A percentile compares a stretch with the other conserved stretches of the same genome.
phyloP scores from a whole-genome alignment of 2,797 vertebrate genomes.

The Enteromius fasciolatus region DNA sequence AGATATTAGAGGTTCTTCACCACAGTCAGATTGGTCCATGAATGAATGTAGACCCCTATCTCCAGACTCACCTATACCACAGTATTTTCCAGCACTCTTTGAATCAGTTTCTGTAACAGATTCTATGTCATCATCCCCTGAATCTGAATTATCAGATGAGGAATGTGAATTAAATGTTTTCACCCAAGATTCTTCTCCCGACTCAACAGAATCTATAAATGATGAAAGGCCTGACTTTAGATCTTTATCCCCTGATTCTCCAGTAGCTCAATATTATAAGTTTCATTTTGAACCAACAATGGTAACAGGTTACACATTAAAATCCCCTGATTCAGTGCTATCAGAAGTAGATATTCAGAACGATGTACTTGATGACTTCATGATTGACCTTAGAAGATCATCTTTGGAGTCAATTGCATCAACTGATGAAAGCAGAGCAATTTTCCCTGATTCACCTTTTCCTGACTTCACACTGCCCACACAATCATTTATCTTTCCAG shows the following conservation, averaged over 20 bases:
- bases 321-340: slow-evolving; percentile 62
- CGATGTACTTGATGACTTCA: slow-evolving; percentile 9
- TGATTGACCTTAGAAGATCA: slow-evolving; percentile 46
- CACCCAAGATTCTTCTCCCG: slow-evolving; percentile 41
- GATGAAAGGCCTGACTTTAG: background rate
- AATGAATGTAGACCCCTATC: slow-evolving; percentile 65
- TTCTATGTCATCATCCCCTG: slow-evolving; percentile 60
- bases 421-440: slow-evolving; percentile 12
- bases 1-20: slow-evolving; percentile 66
- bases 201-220: slow-evolving; percentile 48
- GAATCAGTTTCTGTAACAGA: slow-evolving; percentile 28
- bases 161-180: slow-evolving; percentile 55
- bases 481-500: background rate
- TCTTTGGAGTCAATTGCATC: slow-evolving; percentile 51
- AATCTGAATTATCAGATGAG: slow-evolving; percentile 62
- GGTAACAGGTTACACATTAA: slow-evolving; percentile 44
- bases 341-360: slow-evolving; percentile 59
- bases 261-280: slow-evolving; percentile 30
- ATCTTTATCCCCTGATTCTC: slow-evolving; percentile 51
- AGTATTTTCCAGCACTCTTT: slow-evolving; percentile 21
- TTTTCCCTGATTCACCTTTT: slow-evolving; percentile 52
- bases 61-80: slow-evolving; percentile 59
- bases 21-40: slow-evolving; percentile 66
- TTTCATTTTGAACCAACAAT: slow-evolving; percentile 31
- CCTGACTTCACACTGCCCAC: slow-evolving; percentile 4